Percentiles rank a stretch among this genome's conserved stretches.
Evolutionary conservation across 2,797 vertebrate species (phyloP).

Genomic region (Miichthys miiuy): DNA sequence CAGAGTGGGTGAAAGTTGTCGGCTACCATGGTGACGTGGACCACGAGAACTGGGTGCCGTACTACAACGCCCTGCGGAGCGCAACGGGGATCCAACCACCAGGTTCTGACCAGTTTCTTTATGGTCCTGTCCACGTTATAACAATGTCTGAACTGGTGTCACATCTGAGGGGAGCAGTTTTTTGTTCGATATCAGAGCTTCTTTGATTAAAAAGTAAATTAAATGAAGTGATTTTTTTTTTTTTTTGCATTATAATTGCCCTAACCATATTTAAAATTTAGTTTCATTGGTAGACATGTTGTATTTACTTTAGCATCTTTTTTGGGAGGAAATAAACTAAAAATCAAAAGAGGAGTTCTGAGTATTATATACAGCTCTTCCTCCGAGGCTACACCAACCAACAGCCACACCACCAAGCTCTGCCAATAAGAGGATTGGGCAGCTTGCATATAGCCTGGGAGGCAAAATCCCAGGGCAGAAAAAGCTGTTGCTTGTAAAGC

Average conservation of each 20-base stretch:
- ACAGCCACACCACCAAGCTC: neutral
- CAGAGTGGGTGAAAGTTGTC: slow-evolving; percentile 95
- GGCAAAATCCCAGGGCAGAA: neutral
- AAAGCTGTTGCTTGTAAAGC: neutral
- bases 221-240: neutral
- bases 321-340: neutral
- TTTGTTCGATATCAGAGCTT: neutral
- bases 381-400: neutral
- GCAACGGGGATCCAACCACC: slow-evolving; percentile 90
- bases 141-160: too few relatives aligned
- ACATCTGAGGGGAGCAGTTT: neutral
- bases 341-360: neutral
- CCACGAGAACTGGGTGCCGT: slow-evolving; percentile 93
- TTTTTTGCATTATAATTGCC: neutral
- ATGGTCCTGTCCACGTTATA: neutral
- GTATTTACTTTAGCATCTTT: neutral
- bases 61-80: slow-evolving; percentile 87
- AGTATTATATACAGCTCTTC: neutral
- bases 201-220: neutral
- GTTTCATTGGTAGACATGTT: neutral
- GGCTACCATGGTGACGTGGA: slow-evolving; percentile 88
- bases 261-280: neutral
- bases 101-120: slow-evolving; percentile 78
- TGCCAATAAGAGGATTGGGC: neutral
- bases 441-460: neutral